Conservation (phyloP, 2,113 vertebrate genomes). For the Stigmatopora argus region DNA sequence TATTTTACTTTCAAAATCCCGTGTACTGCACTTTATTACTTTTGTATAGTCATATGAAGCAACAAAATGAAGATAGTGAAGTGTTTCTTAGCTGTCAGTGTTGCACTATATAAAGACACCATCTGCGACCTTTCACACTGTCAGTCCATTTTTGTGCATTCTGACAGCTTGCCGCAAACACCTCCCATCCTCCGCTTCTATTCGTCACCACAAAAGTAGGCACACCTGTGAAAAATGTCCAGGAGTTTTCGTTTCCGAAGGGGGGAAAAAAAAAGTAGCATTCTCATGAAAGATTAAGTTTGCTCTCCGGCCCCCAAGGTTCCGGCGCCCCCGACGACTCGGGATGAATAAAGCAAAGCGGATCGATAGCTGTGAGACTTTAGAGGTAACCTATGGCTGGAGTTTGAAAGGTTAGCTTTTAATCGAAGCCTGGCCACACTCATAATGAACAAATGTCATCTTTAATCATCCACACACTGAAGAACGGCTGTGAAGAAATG, state of each 20-base stretch:
- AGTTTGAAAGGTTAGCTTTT: slow-evolving; percentile 63
- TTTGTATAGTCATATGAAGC: background rate
- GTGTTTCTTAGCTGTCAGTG: background rate
- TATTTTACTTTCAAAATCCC: too few species aligned
- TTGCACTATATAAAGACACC: slow-evolving; percentile 16
- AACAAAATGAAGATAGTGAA: background rate
- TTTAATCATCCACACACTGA: slow-evolving; percentile 45
- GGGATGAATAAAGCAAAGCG: slow-evolving; percentile 71
- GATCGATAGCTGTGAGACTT: slow-evolving; percentile 69
- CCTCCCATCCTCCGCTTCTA: slow-evolving; percentile 7
- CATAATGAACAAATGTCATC: slow-evolving; percentile 49
- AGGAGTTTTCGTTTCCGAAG: slow-evolving; percentile 34
- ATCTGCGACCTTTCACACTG: slow-evolving; percentile 26
- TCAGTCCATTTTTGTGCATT: slow-evolving; percentile 6
- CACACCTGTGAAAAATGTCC: slow-evolving; percentile 20
- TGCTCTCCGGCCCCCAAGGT: slow-evolving; percentile 60
- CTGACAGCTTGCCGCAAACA: slow-evolving; percentile 18
- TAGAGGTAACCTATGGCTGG: slow-evolving; percentile 61
- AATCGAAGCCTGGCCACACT: slow-evolving; percentile 50
- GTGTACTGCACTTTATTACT: background rate
- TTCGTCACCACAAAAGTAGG: slow-evolving; percentile 13
- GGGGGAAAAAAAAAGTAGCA: slow-evolving; percentile 49
- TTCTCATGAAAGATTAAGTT: slow-evolving; percentile 69
- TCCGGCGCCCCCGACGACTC: slow-evolving; percentile 39
- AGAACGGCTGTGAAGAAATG: slow-evolving; percentile 9